These are phyloP conservation scores for Ypsolopha sequella DNA, from an alignment of 2,888 invertebrate genomes.

Conservation along the genomic window DNA sequence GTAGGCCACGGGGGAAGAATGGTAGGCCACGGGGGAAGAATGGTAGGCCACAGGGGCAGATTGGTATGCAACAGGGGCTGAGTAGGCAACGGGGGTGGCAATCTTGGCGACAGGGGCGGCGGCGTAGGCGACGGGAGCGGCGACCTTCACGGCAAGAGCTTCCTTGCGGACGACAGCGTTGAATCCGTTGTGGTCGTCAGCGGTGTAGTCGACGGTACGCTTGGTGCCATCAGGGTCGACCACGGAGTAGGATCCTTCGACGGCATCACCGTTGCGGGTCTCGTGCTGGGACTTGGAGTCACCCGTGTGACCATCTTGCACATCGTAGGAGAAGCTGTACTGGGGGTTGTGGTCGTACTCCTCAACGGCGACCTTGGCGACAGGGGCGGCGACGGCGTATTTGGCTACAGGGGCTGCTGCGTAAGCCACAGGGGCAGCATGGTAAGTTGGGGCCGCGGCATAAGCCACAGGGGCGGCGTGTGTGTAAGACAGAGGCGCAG, in stretches of 20 bases:
- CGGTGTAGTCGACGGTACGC: conserved; percentile 68
- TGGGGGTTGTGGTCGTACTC: conserved; percentile 52
- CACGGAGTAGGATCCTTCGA: conserved; percentile 18
- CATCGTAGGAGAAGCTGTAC: conserved; percentile 71
- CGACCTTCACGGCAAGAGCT: too few relatives aligned
- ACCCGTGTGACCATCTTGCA: conserved; percentile 69
- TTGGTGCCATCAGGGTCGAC: conserved; percentile 70
- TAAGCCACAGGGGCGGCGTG: conserved; percentile 15
- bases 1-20: too few relatives aligned
- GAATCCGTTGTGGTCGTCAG: conserved; percentile 26
- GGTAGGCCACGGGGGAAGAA: too few relatives aligned
- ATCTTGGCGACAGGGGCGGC: too few relatives aligned
- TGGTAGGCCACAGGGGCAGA: too few relatives aligned
- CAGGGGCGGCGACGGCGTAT: too few relatives aligned
- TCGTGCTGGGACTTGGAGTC: conserved; percentile 39
- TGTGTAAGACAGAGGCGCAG: conserved; percentile 14
- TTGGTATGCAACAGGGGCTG: too few relatives aligned
- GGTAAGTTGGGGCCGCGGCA: conserved; percentile 13
- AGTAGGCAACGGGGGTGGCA: too few relatives aligned
- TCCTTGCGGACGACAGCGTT: conserved; percentile 21
- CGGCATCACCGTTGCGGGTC: too few relatives aligned
- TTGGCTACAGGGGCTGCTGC: conserved; percentile 13
- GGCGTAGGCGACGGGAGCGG: too few relatives aligned
- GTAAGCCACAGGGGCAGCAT: conserved; percentile 14
- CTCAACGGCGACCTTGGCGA: too few relatives aligned